These are phyloP conservation scores for Drosophila tripunctata DNA, from an alignment of 2,888 invertebrate species.

Conservation along the genomic window DNA sequence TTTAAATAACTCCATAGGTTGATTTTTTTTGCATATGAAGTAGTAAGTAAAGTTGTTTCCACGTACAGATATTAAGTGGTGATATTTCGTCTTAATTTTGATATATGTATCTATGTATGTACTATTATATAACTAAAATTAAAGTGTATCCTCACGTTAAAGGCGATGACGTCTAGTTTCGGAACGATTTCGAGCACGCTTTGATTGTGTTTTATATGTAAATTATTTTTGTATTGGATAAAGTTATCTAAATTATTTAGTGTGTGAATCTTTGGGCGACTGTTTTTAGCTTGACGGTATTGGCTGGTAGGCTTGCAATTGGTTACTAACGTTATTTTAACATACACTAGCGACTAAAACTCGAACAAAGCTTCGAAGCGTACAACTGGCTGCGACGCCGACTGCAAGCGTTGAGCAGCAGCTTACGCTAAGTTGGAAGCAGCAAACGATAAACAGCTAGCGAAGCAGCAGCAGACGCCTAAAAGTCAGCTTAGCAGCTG, in stretches of 20 bases:
- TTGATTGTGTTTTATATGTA: constrained; percentile 18
- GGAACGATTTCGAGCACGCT: constrained; percentile 45
- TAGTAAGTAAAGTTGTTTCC: no score
- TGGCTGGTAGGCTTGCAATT: constrained; percentile 83
- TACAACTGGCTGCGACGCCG: constrained; percentile 45
- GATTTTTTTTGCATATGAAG: background rate
- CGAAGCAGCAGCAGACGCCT: constrained; percentile 6
- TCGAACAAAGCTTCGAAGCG: constrained; percentile 69
- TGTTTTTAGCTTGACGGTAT: constrained; percentile 77
- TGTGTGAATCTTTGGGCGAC: constrained; percentile 51
- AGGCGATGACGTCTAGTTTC: constrained; percentile 36
- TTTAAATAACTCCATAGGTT: background rate
- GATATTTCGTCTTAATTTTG: background rate
- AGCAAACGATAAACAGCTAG: background rate
- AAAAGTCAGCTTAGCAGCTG: constrained; percentile 1
- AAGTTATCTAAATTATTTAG: constrained; percentile 26
- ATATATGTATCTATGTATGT: constrained; percentile 4
- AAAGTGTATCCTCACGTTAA: constrained; percentile 49
- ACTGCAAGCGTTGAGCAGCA: constrained; percentile 29
- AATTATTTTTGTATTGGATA: background rate
- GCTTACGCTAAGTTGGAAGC: constrained; percentile 23
- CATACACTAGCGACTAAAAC: constrained; percentile 84
- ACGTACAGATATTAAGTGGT: background rate
- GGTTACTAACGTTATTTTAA: constrained; percentile 84
- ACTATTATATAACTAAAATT: background rate